Base-by-base conservation (phyloP, 2,888 invertebrate species). In the Tridacna crocea region DNA sequence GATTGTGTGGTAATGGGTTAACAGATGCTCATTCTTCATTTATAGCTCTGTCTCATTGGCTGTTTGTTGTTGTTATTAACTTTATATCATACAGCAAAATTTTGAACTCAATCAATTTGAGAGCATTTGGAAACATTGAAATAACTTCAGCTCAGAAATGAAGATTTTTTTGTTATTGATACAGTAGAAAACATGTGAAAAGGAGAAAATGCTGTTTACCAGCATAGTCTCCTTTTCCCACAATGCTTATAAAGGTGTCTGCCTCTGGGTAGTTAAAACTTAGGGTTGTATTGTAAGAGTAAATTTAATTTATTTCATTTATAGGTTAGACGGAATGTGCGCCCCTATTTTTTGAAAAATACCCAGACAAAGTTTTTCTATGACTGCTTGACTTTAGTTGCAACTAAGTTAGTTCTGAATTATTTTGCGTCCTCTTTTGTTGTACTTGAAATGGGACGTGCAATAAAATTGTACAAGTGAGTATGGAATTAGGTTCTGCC, bases 351-450 rank as follows among this genome's bases (percentile, higher is more conserved):
- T 77, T 68, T 82, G 55, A 75, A 84, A 36, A 79, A 82, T 24
- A 19, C 68, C n/a, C 36, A 51, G 46, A 80, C 78, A 75, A 84
- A 68, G 55, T 77, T 82, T 47, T 47, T 97, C 88, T 99, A 99
- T 94, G 98, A 99, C 94, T 95, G 96, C 76, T 90, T 97, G 79
- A 97, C 99, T 60, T 97, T 98, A 93, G 93, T 97, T 55, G 96
- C 96, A 55, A 98, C 98, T 27, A 96, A 98, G 89, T 94, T 98
- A 73, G 96, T 97, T 82, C 96, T 99, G 96, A 97, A 97, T 55
- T 99, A 99, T 94, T 95, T 97, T 74, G 97, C 98, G 65, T 97
- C 98, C 94, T 97, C 98, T 88, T 99, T 99, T 95, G 96, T 98
- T 84, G 95, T 99, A 84, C 96, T 99, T 91, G 97, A 98, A 93